phyloP scores from a whole-genome alignment of 2,888 invertebrate species.

The Drepana falcataria region DNA sequence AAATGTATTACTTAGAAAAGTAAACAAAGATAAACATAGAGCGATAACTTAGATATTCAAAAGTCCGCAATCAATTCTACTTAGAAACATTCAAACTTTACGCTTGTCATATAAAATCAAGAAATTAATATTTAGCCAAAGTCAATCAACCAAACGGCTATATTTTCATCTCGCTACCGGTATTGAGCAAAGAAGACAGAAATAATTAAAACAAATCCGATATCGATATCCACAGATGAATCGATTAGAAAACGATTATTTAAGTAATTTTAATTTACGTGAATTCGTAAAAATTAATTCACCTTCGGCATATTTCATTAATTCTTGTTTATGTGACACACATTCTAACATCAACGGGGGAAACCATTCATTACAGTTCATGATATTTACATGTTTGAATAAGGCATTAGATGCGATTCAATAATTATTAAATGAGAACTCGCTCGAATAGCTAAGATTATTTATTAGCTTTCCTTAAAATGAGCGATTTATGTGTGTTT shows the following conservation, averaged over 20 bases:
- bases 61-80: too few relatives aligned
- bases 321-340: constrained; percentile 11
- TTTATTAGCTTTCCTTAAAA: too few relatives aligned
- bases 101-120: too few relatives aligned
- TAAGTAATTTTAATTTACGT: neutral
- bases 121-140: neutral
- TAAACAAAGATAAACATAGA: too few relatives aligned
- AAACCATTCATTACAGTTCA: neutral
- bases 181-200: neutral
- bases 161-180: neutral
- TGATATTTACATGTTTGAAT: neutral
- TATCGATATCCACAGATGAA: neutral
- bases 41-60: too few relatives aligned
- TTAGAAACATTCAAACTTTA: too few relatives aligned
- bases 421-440: too few relatives aligned
- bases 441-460: too few relatives aligned
- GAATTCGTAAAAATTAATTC: neutral
- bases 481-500: too few relatives aligned
- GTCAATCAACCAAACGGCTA: neutral
- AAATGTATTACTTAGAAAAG: too few relatives aligned
- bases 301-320: constrained; percentile 2
- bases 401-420: neutral
- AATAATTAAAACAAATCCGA: neutral
- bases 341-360: constrained; percentile 10
- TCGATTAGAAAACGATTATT: constrained; percentile 1